Evolutionary conservation across 2,888 invertebrate genomes (phyloP).

Genomic region (Lamproptera curius): DNA sequence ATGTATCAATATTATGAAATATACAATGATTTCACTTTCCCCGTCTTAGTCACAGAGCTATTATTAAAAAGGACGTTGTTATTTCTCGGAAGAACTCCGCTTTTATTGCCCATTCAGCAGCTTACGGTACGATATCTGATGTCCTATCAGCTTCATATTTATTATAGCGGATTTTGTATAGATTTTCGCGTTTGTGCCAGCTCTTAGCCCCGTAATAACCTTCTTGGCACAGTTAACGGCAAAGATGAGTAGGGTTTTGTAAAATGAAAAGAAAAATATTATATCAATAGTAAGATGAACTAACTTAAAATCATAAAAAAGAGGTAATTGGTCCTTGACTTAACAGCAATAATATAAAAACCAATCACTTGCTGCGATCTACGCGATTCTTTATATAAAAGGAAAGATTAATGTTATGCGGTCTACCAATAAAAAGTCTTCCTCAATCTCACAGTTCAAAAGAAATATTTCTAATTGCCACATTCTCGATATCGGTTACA

Average conservation of each 20-base stretch:
- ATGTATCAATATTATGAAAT: too few species aligned
- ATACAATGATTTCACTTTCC: too few species aligned
- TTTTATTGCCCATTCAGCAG: slow-evolving; percentile 10
- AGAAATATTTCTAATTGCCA: not conserved
- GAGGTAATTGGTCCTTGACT: too few species aligned
- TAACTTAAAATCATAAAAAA: too few species aligned
- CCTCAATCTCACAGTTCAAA: not conserved
- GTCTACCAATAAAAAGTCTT: too few species aligned
- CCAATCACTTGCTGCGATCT: too few species aligned
- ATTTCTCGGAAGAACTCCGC: not conserved
- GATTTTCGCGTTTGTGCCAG: slow-evolving; percentile 15
- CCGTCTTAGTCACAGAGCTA: not conserved
- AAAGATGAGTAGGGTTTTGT: slow-evolving; percentile 8
- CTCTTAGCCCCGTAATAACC: slow-evolving; percentile 14
- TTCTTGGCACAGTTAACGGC: slow-evolving; percentile 13
- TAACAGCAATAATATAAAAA: too few species aligned
- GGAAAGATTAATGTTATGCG: too few species aligned
- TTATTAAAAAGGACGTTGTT: slow-evolving; percentile 4
- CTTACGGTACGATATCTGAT: slow-evolving; percentile 12
- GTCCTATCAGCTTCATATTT: slow-evolving; percentile 16
- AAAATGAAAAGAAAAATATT: slow-evolving; percentile 1
- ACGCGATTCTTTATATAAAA: too few species aligned
- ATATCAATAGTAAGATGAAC: too few species aligned
- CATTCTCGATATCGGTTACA: not conserved
- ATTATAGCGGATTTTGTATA: slow-evolving; percentile 17